Percentiles rank a stretch among this genome's conserved stretches.
phyloP scores from a whole-genome alignment of 2,888 invertebrate genomes.

The Acanthoscelides obtectus region DNA sequence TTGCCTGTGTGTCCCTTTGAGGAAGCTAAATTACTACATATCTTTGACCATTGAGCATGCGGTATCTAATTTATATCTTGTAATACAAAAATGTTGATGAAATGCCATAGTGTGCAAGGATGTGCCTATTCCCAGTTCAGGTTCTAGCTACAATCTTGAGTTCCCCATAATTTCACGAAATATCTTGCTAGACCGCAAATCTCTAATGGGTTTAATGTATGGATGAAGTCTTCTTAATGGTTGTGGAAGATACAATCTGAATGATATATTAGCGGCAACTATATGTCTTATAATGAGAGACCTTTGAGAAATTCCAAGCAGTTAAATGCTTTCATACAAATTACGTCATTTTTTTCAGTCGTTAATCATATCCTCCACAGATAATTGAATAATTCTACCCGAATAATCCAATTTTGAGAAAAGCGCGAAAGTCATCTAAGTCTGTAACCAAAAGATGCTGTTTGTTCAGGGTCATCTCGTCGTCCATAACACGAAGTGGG shows the following conservation, averaged over 20 bases:
- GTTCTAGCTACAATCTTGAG: background rate
- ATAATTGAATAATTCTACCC: background rate
- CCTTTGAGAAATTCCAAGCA: background rate
- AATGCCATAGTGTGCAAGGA: background rate
- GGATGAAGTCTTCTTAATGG: background rate
- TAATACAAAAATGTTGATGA: background rate
- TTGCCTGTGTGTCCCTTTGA: too few relatives aligned
- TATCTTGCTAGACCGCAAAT: background rate
- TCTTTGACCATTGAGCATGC: too few relatives aligned
- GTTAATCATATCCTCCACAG: background rate
- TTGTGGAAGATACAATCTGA: background rate
- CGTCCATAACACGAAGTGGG: too few relatives aligned
- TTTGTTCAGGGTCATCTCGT: too few relatives aligned
- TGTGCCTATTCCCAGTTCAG: background rate
- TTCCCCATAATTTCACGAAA: background rate
- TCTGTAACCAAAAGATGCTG: too few relatives aligned
- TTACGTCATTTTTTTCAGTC: background rate
- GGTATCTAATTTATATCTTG: too few relatives aligned
- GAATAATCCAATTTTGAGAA: background rate
- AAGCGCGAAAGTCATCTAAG: too few relatives aligned
- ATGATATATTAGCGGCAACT: background rate
- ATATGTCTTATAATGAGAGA: background rate
- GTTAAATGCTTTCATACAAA: background rate
- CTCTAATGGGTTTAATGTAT: background rate
- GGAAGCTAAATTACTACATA: too few relatives aligned